phyloP scores from a whole-genome alignment of 2,888 invertebrate genomes.

The Morpho helenor region DNA sequence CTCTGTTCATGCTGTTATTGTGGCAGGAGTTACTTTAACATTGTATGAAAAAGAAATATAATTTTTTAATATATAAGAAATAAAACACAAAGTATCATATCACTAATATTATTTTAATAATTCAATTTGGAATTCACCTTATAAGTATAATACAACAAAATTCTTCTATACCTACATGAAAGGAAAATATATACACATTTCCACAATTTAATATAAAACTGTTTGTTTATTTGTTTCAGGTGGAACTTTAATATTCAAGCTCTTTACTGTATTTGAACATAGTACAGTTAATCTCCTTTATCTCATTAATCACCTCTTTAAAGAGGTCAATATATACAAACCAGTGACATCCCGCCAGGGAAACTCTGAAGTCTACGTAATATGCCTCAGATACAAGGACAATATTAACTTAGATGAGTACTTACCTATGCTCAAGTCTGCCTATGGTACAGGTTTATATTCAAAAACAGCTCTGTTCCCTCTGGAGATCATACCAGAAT shows the following conservation, averaged over 20 bases:
- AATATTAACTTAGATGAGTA: slow-evolving; percentile 51
- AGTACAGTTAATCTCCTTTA: slow-evolving; percentile 89
- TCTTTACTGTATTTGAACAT: slow-evolving; percentile 94
- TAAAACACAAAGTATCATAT: too few relatives aligned
- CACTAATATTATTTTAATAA: too few relatives aligned
- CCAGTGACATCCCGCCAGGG: slow-evolving; percentile 96
- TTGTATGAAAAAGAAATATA: too few relatives aligned
- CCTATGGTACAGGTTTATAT: slow-evolving; percentile 63
- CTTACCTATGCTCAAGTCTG: slow-evolving; percentile 58
- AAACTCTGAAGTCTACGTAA: slow-evolving; percentile 95
- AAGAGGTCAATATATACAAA: slow-evolving; percentile 87
- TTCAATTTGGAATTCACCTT: too few relatives aligned
- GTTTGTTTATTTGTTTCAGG: slow-evolving; percentile 57
- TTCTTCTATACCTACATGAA: too few relatives aligned
- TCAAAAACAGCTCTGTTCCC: slow-evolving; percentile 78
- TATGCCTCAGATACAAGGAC: slow-evolving; percentile 83
- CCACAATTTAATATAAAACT: too few relatives aligned
- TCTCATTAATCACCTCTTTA: slow-evolving; percentile 87
- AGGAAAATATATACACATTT: too few relatives aligned
- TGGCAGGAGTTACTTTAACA: too few relatives aligned
- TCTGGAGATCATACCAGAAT: slow-evolving; percentile 75
- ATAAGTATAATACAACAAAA: too few relatives aligned
- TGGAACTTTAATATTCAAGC: slow-evolving; percentile 91
- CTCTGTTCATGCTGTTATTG: too few relatives aligned
- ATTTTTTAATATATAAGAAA: too few relatives aligned